phyloP scores from a whole-genome alignment of 2,113 vertebrate genomes.

The Mobula hypostoma region DNA sequence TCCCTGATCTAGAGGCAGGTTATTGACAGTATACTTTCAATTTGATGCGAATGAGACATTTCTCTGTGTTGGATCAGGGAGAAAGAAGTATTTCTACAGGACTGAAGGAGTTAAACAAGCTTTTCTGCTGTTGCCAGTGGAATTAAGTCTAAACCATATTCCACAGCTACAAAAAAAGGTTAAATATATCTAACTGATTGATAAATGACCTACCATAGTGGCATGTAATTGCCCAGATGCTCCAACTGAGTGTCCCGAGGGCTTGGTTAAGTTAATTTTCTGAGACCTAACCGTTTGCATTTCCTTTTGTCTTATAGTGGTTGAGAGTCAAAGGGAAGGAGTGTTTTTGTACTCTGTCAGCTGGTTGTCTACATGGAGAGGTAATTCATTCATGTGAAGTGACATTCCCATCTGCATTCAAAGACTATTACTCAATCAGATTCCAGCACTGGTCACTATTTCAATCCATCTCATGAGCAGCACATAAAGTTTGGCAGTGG shows the following conservation, averaged over 20 bases:
- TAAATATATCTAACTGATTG: conserved; percentile 28
- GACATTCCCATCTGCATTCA: conserved; percentile 21
- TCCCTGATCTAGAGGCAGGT: too few relatives aligned
- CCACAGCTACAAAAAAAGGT: neutral
- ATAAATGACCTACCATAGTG: conserved; percentile 23
- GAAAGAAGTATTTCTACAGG: neutral
- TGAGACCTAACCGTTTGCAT: conserved; percentile 12
- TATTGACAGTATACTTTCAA: too few relatives aligned
- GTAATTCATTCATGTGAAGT: conserved; percentile 8
- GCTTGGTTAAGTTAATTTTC: conserved; percentile 35
- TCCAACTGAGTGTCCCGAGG: conserved; percentile 1
- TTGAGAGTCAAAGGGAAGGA: conserved; percentile 1
- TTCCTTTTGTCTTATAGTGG: conserved; percentile 22
- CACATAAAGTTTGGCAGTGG: neutral
- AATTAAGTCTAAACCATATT: neutral
- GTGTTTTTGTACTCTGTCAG: conserved; percentile 33
- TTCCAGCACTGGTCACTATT: neutral
- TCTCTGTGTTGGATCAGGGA: neutral
- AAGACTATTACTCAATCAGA: conserved; percentile 31
- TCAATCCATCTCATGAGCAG: neutral
- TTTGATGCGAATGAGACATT: too few relatives aligned
- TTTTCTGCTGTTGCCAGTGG: neutral
- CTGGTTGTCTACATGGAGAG: neutral
- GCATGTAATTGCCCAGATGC: conserved; percentile 30
- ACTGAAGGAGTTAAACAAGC: conserved; percentile 4